Evolutionary conservation across 1,140 invertebrate genomes (phyloP).

Genomic region (Drosophila sp.): DNA sequence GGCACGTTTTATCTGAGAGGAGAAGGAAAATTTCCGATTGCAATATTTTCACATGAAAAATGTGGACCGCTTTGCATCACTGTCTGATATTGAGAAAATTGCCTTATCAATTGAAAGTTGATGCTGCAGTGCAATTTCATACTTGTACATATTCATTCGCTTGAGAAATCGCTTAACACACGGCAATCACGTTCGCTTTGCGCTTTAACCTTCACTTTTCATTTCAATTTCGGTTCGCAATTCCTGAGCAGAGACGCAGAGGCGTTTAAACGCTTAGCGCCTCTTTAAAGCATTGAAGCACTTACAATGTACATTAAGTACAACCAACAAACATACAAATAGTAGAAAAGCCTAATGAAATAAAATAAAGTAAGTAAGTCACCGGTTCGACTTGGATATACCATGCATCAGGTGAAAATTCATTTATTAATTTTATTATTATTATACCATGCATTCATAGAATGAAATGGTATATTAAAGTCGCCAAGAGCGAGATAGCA

Average conservation of each 20-base stretch:
- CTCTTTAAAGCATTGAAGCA: conserved; percentile 59
- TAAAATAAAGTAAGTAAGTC: not conserved
- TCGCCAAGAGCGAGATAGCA: too few species aligned
- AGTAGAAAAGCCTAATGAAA: not conserved
- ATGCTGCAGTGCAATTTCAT: conserved; percentile 49
- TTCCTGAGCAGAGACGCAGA: conserved; percentile 51
- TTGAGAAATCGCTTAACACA: conserved; percentile 60
- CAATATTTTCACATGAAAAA: conserved; percentile 69
- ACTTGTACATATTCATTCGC: conserved; percentile 28
- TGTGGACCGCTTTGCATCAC: conserved; percentile 28
- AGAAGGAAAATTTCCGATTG: conserved; percentile 17
- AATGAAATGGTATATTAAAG: too few species aligned
- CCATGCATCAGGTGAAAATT: too few species aligned
- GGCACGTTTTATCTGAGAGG: conserved; percentile 40
- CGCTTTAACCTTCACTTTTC: conserved; percentile 74
- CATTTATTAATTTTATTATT: too few species aligned
- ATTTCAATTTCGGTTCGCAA: conserved; percentile 34
- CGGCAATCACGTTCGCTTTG: conserved; percentile 65
- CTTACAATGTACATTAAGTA: conserved; percentile 27
- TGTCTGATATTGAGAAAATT: conserved; percentile 56
- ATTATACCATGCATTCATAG: too few species aligned
- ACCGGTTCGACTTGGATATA: too few species aligned
- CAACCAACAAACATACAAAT: not conserved
- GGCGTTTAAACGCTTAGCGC: conserved; percentile 49
- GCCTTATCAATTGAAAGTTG: conserved; percentile 69